Evolutionary conservation across 2,113 vertebrate species (phyloP).

Genomic region (Lepidothrix coronata): DNA sequence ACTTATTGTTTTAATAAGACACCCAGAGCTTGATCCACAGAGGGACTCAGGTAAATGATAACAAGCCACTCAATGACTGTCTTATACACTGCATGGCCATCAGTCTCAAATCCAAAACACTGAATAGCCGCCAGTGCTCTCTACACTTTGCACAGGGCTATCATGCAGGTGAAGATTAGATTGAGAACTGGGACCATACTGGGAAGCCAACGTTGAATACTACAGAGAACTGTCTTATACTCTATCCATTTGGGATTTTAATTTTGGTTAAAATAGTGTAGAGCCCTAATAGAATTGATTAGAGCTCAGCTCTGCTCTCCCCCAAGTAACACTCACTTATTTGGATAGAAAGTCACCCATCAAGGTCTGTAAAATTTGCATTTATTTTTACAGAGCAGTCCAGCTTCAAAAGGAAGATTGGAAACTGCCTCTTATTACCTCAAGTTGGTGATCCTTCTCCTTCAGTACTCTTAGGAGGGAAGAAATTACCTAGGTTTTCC

Average conservation of each 20-base stretch:
- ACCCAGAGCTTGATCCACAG: background rate
- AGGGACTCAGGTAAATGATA: background rate
- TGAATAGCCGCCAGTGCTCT: background rate
- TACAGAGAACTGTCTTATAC: background rate
- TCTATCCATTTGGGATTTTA: background rate
- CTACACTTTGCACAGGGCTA: background rate
- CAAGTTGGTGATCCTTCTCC: background rate
- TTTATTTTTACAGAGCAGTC: background rate
- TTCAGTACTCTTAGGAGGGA: background rate
- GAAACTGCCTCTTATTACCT: background rate
- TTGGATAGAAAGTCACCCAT: background rate
- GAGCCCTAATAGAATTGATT: background rate
- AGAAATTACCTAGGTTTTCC: background rate
- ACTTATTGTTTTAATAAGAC: background rate
- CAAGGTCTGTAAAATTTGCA: background rate
- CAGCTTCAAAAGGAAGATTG: background rate
- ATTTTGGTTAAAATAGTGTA: background rate
- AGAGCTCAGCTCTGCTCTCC: background rate
- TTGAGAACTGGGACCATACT: background rate
- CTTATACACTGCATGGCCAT: background rate
- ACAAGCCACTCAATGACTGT: background rate
- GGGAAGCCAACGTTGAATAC: background rate
- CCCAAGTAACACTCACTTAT: background rate
- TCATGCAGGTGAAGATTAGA: background rate
- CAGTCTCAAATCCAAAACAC: background rate